These are phyloP conservation scores for Cyprinodon tularosa DNA, from an alignment of 2,113 vertebrate species.

Conservation along the genomic window DNA sequence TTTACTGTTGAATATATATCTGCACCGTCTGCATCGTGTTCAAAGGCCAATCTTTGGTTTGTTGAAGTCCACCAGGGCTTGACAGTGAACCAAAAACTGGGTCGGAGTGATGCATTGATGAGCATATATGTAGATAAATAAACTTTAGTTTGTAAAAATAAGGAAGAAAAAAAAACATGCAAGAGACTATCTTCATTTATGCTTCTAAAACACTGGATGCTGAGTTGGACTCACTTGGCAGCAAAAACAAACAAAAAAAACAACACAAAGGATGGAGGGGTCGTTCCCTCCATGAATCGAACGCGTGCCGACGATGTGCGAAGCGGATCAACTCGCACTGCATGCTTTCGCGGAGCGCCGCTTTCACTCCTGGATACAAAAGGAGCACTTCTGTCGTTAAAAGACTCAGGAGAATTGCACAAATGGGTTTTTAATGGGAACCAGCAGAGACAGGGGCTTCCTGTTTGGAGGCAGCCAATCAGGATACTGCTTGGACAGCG, in stretches of 20 bases:
- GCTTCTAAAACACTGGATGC: conserved; percentile 81
- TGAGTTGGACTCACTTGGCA: conserved; percentile 73
- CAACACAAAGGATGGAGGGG: conserved; percentile 39
- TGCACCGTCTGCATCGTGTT: conserved; percentile 55
- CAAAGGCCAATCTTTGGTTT: conserved; percentile 99
- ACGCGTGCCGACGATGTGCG: conserved; percentile 52
- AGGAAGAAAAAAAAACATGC: conserved; percentile 23
- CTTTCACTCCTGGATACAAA: conserved; percentile 49
- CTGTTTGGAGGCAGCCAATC: conserved; percentile 33
- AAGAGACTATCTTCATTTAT: conserved; percentile 82
- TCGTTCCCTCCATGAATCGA: conserved; percentile 50
- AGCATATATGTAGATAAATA: conserved; percentile 33
- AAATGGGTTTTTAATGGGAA: conserved; percentile 42
- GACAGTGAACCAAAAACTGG: conserved; percentile 64
- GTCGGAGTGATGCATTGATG: conserved; percentile 44
- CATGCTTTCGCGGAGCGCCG: conserved; percentile 39
- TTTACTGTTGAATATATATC: conserved; percentile 52
- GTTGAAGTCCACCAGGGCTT: conserved; percentile 77
- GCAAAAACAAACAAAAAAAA: conserved; percentile 20
- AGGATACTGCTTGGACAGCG: conserved; percentile 48
- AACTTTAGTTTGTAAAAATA: background rate
- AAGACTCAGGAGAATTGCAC: conserved; percentile 73
- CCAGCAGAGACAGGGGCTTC: conserved; percentile 36
- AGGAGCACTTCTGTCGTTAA: conserved; percentile 54
- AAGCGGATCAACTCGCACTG: conserved; percentile 52